A percentile compares a stretch with the other conserved stretches of the same genome.
phyloP scores from a whole-genome alignment of 2,113 vertebrate species.

The Cairina moschata region DNA sequence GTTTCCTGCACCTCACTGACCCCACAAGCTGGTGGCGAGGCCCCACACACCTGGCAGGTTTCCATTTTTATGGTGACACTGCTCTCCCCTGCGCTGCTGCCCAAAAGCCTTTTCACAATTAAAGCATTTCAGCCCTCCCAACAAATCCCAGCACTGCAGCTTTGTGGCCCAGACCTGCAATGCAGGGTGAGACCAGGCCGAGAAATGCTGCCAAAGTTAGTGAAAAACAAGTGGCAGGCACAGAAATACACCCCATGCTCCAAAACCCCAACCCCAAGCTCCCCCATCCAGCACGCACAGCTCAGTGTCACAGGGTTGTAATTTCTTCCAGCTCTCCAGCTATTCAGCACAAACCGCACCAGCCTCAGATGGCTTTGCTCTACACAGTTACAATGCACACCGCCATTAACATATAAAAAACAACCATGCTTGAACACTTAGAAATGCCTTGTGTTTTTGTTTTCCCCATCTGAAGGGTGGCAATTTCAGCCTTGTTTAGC shows the following conservation, averaged over 20 bases:
- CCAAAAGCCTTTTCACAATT: neutral
- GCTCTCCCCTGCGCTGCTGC: neutral
- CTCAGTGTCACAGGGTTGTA: too few relatives aligned
- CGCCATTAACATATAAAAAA: rapidly evolving
- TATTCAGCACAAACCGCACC: neutral
- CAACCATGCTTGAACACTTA: rapidly evolving
- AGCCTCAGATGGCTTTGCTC: too few relatives aligned
- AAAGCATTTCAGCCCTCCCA: neutral
- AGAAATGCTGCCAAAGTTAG: neutral
- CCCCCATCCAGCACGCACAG: neutral
- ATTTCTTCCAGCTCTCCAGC: neutral
- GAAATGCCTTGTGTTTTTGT: neutral
- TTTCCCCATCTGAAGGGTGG: neutral
- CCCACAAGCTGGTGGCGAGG: neutral
- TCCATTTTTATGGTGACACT: neutral
- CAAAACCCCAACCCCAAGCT: neutral
- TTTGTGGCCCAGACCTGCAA: neutral
- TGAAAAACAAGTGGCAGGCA: neutral
- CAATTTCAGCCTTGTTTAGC: too few relatives aligned
- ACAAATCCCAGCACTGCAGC: neutral
- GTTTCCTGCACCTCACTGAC: too few relatives aligned
- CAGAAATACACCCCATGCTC: neutral
- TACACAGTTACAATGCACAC: rapidly evolving
- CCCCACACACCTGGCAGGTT: neutral
- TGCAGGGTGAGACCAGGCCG: neutral